Evolutionary conservation across 2,888 invertebrate species (phyloP).

Genomic region (Enoplolaimus lenunculus): DNA sequence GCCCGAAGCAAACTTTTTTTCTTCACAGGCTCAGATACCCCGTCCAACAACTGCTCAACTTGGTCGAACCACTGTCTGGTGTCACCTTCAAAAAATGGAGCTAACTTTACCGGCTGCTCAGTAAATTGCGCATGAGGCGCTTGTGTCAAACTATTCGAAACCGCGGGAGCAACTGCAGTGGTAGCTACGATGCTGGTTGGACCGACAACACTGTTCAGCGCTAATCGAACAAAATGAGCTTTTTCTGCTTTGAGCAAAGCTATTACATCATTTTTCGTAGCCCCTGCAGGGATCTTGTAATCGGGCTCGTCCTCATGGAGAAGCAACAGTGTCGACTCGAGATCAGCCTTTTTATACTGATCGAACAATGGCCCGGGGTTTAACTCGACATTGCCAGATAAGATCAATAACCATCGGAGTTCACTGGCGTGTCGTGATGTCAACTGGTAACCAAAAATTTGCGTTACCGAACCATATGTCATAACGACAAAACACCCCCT

Average conservation of each 20-base stretch:
- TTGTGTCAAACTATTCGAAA: background rate
- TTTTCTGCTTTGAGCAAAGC: background rate
- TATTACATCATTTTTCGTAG: background rate
- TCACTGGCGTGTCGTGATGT: background rate
- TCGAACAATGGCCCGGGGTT: background rate
- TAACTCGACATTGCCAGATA: background rate
- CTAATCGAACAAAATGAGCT: background rate
- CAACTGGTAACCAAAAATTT: background rate
- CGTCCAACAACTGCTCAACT: constrained; percentile 1
- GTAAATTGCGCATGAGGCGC: background rate
- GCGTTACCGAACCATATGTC: background rate
- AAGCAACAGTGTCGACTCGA: background rate
- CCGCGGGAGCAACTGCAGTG: background rate
- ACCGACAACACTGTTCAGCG: background rate
- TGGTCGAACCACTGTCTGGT: constrained; percentile 17
- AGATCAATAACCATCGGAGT: background rate
- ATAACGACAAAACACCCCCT: background rate
- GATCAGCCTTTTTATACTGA: background rate
- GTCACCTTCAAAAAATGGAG: constrained; percentile 8
- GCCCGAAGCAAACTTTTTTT: background rate
- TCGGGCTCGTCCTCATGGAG: background rate
- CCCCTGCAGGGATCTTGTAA: background rate
- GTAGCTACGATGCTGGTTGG: background rate
- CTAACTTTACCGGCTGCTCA: background rate
- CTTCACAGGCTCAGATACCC: background rate